phyloP scores from a whole-genome alignment of 2,888 invertebrate genomes.

The Scaptomyza cyrtandrae region DNA sequence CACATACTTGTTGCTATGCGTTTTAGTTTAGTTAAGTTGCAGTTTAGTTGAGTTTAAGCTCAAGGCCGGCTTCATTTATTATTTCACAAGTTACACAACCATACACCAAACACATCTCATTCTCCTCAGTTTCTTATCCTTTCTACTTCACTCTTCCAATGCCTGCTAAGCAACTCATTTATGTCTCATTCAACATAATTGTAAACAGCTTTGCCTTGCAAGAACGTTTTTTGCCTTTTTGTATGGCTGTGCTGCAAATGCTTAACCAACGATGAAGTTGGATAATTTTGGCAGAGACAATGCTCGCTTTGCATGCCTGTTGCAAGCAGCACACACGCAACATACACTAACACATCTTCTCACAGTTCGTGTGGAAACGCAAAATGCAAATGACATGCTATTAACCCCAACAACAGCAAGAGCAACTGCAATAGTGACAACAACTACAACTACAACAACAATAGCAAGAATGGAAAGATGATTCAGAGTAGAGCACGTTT shows the following conservation, averaged over 20 bases:
- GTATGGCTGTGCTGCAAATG: conserved; percentile 6
- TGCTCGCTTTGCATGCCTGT: conserved; percentile 19
- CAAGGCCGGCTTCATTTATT: too few relatives aligned
- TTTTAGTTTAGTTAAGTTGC: too few relatives aligned
- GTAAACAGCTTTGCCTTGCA: conserved; percentile 25
- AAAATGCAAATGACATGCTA: conserved; percentile 77
- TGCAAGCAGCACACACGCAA: conserved; percentile 22
- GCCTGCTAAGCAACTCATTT: too few relatives aligned
- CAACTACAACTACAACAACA: conserved; percentile 9
- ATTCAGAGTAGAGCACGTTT: conserved; percentile 33
- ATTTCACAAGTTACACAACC: too few relatives aligned
- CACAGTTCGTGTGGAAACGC: conserved; percentile 44
- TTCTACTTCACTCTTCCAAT: too few relatives aligned
- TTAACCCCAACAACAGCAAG: conserved; percentile 42
- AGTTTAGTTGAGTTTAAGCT: too few relatives aligned
- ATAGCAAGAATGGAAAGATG: conserved; percentile 46
- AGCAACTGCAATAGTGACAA: not conserved
- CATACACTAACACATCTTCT: conserved; percentile 27
- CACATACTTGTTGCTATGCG: too few relatives aligned
- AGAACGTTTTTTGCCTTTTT: conserved; percentile 1
- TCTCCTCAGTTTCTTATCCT: too few relatives aligned
- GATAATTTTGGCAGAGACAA: conserved; percentile 33
- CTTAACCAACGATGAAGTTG: conserved; percentile 27
- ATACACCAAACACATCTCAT: too few relatives aligned
- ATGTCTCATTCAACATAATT: conserved; percentile 42